Evolutionary conservation across 2,797 vertebrate genomes (phyloP), one percentile per base, ranked within the genome.

Genomic region (Sciaenops ocellatus): DNA sequence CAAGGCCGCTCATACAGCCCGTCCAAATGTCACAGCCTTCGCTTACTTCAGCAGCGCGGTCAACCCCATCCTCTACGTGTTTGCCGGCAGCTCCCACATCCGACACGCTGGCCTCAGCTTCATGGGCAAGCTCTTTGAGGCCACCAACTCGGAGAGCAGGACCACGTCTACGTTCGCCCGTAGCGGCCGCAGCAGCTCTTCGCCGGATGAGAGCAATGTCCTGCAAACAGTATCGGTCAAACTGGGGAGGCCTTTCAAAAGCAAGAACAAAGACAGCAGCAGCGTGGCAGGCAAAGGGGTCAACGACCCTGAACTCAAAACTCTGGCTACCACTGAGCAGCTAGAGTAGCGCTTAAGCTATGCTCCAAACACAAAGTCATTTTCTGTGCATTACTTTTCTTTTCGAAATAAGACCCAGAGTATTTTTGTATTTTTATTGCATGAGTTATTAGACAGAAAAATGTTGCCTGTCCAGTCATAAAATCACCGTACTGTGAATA

Each of bases 51-150:
- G 97, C 94, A 97, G 97, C 68, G 96, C 96, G 0, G 70, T 97
- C 56, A 98, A 98, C 87, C 97, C 97, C 1, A 85, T 97, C 24
- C 95, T 97, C 24, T 98, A 97, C n/a, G 96, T 96, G 26, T 97
- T 97, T n/a, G 95, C 96, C 0, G 96, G 96, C 12, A 94, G 96
- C 77, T 90, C 95, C 34, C 94, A 97, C 89, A 96, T 97, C 85
- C 96, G 95, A 42, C 86, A 91, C 0, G 95, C 96, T 0, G 97
- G 97, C 6, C 60, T 96, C 12, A 90, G 94, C 88, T 97, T 98
- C 91, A 93, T 98, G 77, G 97, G 94, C 84, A 96, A 92, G 55
- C 87, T 97, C 28, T 95, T 98, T 4, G 97, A 97, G 69, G 96
- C 82, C 69, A 96, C 96, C 20, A 87, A 95, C 90, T 95, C 96